Conservation (phyloP, 2,113 vertebrate genomes). For the Hippoglossus stenolepis region DNA sequence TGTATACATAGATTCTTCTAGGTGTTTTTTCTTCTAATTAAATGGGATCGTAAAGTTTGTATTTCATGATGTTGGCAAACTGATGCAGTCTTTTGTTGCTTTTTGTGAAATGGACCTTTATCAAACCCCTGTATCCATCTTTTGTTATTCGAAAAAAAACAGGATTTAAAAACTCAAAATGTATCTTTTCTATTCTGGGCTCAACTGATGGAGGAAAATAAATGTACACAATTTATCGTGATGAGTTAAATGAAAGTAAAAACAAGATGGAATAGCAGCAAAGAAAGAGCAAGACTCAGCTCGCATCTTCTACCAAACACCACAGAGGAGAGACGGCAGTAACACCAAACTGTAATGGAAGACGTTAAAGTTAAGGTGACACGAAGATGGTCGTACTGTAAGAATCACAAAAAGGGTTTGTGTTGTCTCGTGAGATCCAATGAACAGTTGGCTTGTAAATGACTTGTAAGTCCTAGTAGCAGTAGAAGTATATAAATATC, state of each 20-base stretch:
- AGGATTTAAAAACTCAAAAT: background rate
- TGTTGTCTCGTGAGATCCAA: slow-evolving; percentile 47
- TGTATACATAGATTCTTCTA: background rate
- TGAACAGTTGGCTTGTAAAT: slow-evolving; percentile 65
- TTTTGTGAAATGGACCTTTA: slow-evolving; percentile 24
- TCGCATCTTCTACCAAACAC: slow-evolving; percentile 42
- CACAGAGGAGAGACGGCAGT: slow-evolving; percentile 31
- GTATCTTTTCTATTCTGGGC: slow-evolving; percentile 7
- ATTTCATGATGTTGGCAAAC: slow-evolving; percentile 20
- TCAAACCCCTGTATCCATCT: background rate
- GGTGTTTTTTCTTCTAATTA: background rate
- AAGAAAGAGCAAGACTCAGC: slow-evolving; percentile 42
- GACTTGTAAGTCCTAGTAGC: slow-evolving; percentile 73
- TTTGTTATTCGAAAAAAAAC: background rate
- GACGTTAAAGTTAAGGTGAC: slow-evolving; percentile 17
- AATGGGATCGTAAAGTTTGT: slow-evolving; percentile 1
- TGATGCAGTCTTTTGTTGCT: slow-evolving; percentile 14
- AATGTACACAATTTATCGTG: background rate
- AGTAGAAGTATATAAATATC: slow-evolving; percentile 82
- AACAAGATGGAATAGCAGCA: slow-evolving; percentile 56
- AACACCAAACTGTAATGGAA: slow-evolving; percentile 35
- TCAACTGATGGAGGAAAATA: background rate
- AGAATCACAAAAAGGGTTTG: slow-evolving; percentile 11
- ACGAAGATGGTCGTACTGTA: slow-evolving; percentile 1
- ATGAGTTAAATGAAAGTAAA: slow-evolving; percentile 6